Percentiles rank a stretch among this genome's conserved stretches.
These are phyloP conservation scores for Periplaneta americana DNA, from an alignment of 1,140 invertebrate genomes.

Conservation along the genomic window DNA sequence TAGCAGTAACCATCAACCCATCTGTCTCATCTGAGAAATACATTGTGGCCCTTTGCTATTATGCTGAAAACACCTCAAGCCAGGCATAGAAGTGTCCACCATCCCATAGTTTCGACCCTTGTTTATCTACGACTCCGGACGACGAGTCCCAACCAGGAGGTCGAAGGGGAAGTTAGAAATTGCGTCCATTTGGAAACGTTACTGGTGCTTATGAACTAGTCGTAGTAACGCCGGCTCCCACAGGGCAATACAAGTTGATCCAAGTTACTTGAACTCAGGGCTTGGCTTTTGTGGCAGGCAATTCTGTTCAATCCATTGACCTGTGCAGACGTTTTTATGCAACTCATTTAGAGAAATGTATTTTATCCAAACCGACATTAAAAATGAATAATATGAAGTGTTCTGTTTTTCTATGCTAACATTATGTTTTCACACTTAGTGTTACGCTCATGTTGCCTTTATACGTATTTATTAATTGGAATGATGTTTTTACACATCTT, in stretches of 20 bases:
- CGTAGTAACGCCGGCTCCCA: too few relatives aligned
- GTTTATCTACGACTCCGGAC: background rate
- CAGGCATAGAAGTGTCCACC: background rate
- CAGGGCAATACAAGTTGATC: background rate
- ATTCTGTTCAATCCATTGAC: too few relatives aligned
- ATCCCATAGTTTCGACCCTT: background rate
- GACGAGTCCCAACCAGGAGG: background rate
- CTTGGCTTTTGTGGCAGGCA: too few relatives aligned
- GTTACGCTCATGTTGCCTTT: too few relatives aligned
- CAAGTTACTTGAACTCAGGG: background rate
- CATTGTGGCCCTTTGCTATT: background rate
- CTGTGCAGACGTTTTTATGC: too few relatives aligned
- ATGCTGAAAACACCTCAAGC: background rate
- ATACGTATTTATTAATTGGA: too few relatives aligned
- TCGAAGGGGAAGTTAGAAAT: background rate
- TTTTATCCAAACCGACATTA: too few relatives aligned
- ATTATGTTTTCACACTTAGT: too few relatives aligned
- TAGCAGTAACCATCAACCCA: background rate
- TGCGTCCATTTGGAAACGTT: background rate
- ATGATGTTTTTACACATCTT: too few relatives aligned
- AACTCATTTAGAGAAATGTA: too few relatives aligned
- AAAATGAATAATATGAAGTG: too few relatives aligned
- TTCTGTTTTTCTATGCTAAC: too few relatives aligned
- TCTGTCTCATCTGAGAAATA: background rate
- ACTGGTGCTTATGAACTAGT: background rate